Evolutionary conservation across 2,888 invertebrate genomes (phyloP), one percentile per base, ranked within the genome.

Genomic region (Lycophotia porphyrea): DNA sequence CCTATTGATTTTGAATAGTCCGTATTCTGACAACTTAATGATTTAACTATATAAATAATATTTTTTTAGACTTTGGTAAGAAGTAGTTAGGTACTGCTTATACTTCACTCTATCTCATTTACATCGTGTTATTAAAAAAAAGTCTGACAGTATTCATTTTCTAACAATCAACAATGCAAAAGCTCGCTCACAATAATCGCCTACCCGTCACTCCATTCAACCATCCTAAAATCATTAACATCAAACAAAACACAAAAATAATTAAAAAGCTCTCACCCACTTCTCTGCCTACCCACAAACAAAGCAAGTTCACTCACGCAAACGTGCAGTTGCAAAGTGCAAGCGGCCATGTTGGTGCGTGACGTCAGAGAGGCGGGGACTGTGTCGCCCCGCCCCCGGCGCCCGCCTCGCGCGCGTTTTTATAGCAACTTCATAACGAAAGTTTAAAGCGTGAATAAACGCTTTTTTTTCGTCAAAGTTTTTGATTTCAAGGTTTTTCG

Each of bases 281-380:
- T 60, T 13, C 61, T 39, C 71, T 82, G 69, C 34, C 21, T 71
- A 58, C 58, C 61, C 21, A 39, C 69, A 73, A 72, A 75, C 69
- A 76, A 67, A 69, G 68, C 63, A 84, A 87, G 78, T 85, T 85
- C 81, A 71, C 76, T 74, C 60, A 74, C 78, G 72, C 70, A 83
- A 73, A 78, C 86, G 78, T 92, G 92, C 91, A 93, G 88, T 89
- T 86, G 84, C 84, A 84, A 84, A 86, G 88, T 91, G 91, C 91
- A 91, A 85, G 90, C 96, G 93, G 96, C 96, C 96, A 96, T 96
- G 89, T 95, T 96, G 93, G 64, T 36, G 63, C 24, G 88, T 94
- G 94, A 94, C 94, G 94, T 93, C 92, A 93, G 76, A 60, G 90
- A 90, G 96, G 96, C 94, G 96, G 91, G 88, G 93, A 93, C 58